Percentiles rank a stretch among this genome's conserved stretches.
Conservation (phyloP, 2,888 invertebrate species). For the Drosophila macrospina region DNA sequence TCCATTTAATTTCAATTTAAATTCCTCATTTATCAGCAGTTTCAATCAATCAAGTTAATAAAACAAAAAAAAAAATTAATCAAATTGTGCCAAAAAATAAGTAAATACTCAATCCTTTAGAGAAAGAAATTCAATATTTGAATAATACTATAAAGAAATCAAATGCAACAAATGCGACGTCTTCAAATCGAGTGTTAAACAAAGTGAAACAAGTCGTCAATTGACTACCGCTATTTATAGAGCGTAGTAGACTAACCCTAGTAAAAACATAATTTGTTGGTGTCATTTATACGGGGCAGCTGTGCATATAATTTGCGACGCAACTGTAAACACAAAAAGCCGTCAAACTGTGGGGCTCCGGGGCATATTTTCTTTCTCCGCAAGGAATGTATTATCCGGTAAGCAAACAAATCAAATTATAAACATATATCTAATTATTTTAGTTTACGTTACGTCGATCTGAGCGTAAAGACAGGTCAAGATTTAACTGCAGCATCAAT, state of each 20-base stretch:
- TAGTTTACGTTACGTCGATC: no score
- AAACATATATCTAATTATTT: background rate
- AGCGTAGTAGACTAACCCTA: conserved; percentile 38
- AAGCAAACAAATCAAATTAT: conserved; percentile 85
- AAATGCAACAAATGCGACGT: conserved; percentile 47
- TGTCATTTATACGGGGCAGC: conserved; percentile 32
- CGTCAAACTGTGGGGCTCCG: conserved; percentile 98
- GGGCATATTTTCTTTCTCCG: conserved; percentile 97
- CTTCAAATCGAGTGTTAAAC: conserved; percentile 38
- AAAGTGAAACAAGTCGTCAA: conserved; percentile 34
- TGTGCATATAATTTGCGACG: conserved; percentile 67
- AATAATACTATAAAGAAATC: conserved; percentile 27
- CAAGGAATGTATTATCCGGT: conserved; percentile 99
- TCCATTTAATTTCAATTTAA: conserved; percentile 1
- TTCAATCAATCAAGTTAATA: conserved; percentile 42
- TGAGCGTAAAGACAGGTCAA: background rate
- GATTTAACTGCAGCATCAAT: conserved; percentile 6
- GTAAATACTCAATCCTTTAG: conserved; percentile 37
- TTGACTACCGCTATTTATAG: conserved; percentile 42
- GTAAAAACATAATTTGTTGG: conserved; percentile 20
- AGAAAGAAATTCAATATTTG: conserved; percentile 21
- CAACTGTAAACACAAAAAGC: conserved; percentile 86
- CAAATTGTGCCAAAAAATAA: conserved; percentile 75
- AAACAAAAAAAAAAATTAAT: conserved; percentile 28
- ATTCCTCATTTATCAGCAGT: conserved; percentile 7